Percentiles rank a stretch among this genome's conserved stretches.
Evolutionary conservation across 2,113 vertebrate species (phyloP).

Genomic region (Notechis scutatus): DNA sequence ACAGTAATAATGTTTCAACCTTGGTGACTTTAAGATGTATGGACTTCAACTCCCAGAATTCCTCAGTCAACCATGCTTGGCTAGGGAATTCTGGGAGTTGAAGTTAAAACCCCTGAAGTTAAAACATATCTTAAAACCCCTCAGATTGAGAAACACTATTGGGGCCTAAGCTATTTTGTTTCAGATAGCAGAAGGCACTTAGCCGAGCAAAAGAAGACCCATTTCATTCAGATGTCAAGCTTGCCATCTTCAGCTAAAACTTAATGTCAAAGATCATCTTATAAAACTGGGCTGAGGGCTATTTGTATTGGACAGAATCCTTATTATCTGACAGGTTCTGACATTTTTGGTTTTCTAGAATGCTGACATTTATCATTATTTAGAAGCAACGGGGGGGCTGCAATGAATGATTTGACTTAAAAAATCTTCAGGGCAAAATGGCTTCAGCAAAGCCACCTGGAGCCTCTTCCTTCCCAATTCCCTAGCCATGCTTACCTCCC

Average conservation of each 20-base stretch:
- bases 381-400: not conserved
- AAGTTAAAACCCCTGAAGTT: not conserved
- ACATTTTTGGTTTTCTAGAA: too few species aligned
- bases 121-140: not conserved
- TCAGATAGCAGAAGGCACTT: not conserved
- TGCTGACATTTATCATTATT: too few species aligned
- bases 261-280: not conserved
- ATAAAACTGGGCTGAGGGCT: not conserved
- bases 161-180: not conserved
- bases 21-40: not conserved
- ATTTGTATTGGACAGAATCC: not conserved
- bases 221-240: not conserved
- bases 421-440: not conserved
- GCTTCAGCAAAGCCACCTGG: not conserved
- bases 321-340: too few species aligned
- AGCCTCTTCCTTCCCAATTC: not conserved
- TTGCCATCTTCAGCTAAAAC: not conserved
- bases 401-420: not conserved
- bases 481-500: conserved; percentile 74
- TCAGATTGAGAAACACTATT: not conserved
- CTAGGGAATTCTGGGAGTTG: not conserved
- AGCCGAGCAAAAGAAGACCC: not conserved
- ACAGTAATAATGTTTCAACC: too few species aligned
- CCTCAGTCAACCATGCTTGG: not conserved
- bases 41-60: not conserved